phyloP scores from a whole-genome alignment of 2,888 invertebrate genomes.

The Encarsia formosa region DNA sequence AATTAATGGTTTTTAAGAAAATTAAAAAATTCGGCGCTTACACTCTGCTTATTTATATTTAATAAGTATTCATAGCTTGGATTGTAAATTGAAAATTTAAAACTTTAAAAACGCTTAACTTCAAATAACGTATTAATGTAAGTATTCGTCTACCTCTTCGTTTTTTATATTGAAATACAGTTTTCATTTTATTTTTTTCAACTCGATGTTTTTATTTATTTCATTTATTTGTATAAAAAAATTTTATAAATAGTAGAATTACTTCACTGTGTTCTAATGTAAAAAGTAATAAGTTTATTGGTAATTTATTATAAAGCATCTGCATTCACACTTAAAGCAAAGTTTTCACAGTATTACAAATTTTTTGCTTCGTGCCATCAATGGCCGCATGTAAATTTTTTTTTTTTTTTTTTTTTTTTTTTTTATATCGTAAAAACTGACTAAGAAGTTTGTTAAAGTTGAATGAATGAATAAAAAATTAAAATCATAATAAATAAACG shows the following conservation, averaged over 20 bases:
- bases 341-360: constrained; percentile 1
- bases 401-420: too few relatives aligned
- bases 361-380: too few relatives aligned
- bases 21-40: too few relatives aligned
- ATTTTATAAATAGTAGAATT: constrained; percentile 3
- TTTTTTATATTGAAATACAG: constrained; percentile 6
- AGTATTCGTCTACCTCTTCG: constrained; percentile 17
- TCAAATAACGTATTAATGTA: too few relatives aligned
- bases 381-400: too few relatives aligned
- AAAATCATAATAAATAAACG: neutral
- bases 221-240: constrained; percentile 8
- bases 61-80: too few relatives aligned
- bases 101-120: too few relatives aligned
- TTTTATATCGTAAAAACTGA: neutral
- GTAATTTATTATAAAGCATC: constrained; percentile 7
- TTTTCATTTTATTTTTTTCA: constrained; percentile 1
- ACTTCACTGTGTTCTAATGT: constrained; percentile 5
- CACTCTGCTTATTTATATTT: too few relatives aligned
- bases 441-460: neutral
- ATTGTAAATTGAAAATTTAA: too few relatives aligned
- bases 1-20: too few relatives aligned
- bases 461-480: too few relatives aligned
- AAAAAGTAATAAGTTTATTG: constrained; percentile 1
- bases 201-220: constrained; percentile 18
- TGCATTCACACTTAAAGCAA: constrained; percentile 20